Evolutionary conservation across 92 coral and sea anemone genomes (phyloP), one percentile per base, ranked within the genome.

Genomic region (Hydrozoanthus gracilis): DNA sequence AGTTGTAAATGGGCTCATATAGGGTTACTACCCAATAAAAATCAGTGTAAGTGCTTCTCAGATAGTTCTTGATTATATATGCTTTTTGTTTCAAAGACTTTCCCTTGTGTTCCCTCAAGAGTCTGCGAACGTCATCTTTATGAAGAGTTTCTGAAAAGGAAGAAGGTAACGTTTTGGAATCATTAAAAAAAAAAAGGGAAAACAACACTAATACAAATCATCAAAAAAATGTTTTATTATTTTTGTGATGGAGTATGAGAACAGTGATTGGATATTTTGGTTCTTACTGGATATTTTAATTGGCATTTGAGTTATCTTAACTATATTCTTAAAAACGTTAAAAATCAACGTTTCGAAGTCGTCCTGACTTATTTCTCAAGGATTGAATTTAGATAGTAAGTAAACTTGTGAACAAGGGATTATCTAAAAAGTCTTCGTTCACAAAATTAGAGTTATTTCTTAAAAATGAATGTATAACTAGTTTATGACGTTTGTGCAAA

Each of bases 121-220:
- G 87, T n/a, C 87, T 17, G 76, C 46, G 66, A 66, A 82, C 77
- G 56, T 82, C 87, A 27, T 64, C 62, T n/a, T 18, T 82, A 27
- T 15, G 13, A 82, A 49, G 87, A 18, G 11, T 46, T 11, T 46
- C 87, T 82, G 87, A 15, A 82, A 65, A 82, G 39, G 6, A 66
- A 68, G 45, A 39, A 8, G 82, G 14, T 6, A 44, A 50, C 62
- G n/a, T 16, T 27, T 27, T 27, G 39, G 39, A 27, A 27, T 27
- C 39, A 27, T 27, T 27, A 27, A 27, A 27, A 27, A n/a, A n/a
- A n/a, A n/a, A 27, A 27, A 27, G 1, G 39, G n/a, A 77, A 44
- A 60, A 48, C 82, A 77, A 44, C 4, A 15, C 18, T 51, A 4
- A 62, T 8, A 16, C 18, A 10, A 62, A 62, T 18, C 15, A 2